Evolutionary conservation across 92 coral and sea anemone genomes (phyloP), one percentile per base, ranked within the genome.

Genomic region (Virgularia gustaviana): DNA sequence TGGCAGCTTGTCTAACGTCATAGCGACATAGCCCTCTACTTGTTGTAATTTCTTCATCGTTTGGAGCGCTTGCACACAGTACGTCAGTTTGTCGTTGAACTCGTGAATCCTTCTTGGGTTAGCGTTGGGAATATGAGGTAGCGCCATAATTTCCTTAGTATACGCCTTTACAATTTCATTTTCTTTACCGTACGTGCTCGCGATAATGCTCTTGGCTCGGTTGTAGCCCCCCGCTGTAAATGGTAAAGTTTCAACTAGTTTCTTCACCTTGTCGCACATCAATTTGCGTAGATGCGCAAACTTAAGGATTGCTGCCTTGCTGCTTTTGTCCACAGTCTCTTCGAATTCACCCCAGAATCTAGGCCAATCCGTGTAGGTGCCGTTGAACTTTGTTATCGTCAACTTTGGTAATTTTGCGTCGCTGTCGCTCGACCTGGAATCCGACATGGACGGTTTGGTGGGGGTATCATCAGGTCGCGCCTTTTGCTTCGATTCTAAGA

Each of bases 241-340:
- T 2, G 87, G 87, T 15, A 78, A 67, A 15, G 77, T 83, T 49
- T 72, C 87, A 37, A 78, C 71, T 12, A 44, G 49, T 71, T 71
- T 49, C 39, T 58, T 30, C 36, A 62, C 75, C 9, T 62, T 74
- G 38, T 28, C 37, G 35, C 59, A 70, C 24, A 62, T 57, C 43
- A 74, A 74, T 59, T 60, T 71, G 22, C 60, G 57, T 52, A 74
- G 71, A 47, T 74, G 59, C 32, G 74, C 56, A 74, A 74, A 74
- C 57, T 74, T 60, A 22, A 57, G 56, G 18, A 61, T 41, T n/a
- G 75, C 54, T 45, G 33, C 77, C 41, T 57, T 74, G 23, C 18
- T 38, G 49, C 72, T 25, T 45, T 75, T 75, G 36, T 63, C 80
- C 8, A 75, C 62, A 28, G 25, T 59, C 56, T 64, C 77, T 6